Evolutionary conservation across 2,888 invertebrate species (phyloP), one percentile per base, ranked within the genome.

Genomic region (Metallyticus violacea): DNA sequence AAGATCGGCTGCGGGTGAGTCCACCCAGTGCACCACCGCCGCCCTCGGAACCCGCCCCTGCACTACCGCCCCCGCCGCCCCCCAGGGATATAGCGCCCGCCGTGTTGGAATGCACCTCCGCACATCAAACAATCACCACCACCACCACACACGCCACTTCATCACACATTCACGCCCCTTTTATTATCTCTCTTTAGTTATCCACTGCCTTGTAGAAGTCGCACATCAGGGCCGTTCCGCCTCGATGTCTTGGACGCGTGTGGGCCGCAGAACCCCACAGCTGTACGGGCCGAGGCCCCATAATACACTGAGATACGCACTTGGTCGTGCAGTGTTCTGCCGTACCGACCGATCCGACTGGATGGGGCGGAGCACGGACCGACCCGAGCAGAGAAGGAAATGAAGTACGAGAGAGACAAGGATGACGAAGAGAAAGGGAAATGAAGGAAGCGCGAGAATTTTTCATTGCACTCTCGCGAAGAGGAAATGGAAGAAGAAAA

Each of bases 1-100:
- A 94, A 89, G 94, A 94, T 86, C 94, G 90, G 89, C 94, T 94
- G 88, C 94, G 91, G 82, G 94, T 91, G 0, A 94, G 92, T 0
- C 91, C 89, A n/a, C 88, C 86, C 82, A 87, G 88, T 92, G 92
- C 28, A 92, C 91, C 89, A 77, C 89, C 88, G 76, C 88, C 89
- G 89, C 89, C 87, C 90, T 90, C 80, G 90, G 89, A 76, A 90
- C 90, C 88, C 90, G 90, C 77, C 90, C 89, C 85, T 90, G 89
- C 85, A 90, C 90, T 87, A 85, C 89, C 82, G 79, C 83, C 87
- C 80, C 85, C 81, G 77, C 80, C 40, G 76, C 40, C 85, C 81
- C 79, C 83, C 26, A 83, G 76, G 25, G 77, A 83, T 77, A 83
- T 29, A 77, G 83, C 83, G 77, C 83, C 83, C 83, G 83, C 83